Evolutionary conservation across 2,888 invertebrate genomes (phyloP), one percentile per base, ranked within the genome.

Genomic region (Cryptocephalus primarius): DNA sequence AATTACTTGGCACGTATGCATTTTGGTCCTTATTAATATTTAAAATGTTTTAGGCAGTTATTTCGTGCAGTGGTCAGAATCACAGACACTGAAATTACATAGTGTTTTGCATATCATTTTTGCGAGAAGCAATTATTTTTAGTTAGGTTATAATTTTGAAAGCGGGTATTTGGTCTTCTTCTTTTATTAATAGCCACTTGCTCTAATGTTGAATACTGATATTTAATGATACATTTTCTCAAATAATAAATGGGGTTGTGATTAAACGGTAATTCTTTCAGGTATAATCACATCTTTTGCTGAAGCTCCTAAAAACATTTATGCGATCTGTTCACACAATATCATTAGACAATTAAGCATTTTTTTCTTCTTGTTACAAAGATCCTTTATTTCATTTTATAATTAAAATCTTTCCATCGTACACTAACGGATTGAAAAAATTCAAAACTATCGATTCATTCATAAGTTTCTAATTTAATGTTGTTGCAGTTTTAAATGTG

Each of bases 41-140:
- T 65, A 64, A 65, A 63, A 63, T 62, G 51, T 59, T 58, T 56
- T 55, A 51, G 52, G 47, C 55, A 58, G 58, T 58, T 55, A 57
- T 64, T 67, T 63, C 65, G 63, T 65, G 65, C 63, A 64, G 60
- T 62, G 61, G 59, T 63, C 61, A 57, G 62, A 68, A 67, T 68
- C 67, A 67, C 66, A 69, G 67, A 68, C 69, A 62, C 63, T 62
- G 52, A 68, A 70, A 68, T 68, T 69, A 67, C 61, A 66, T 61
- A 60, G 62, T 62, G 57, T 68, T 69, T 69, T 69, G 69, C 68
- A 69, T 70, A 70, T 67, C 65, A 67, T 67, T 68, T 68, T 65
- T 61, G 58, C 59, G 63, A 66, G 65, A 64, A 63, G 63, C 62
- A 66, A 66, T 67, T 65, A 66, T 68, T 69, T 65, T 60, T 59